A percentile compares a stretch with the other conserved stretches of the same genome.
phyloP scores from a whole-genome alignment of 2,113 vertebrate genomes.

The Sigmodon hispidus region DNA sequence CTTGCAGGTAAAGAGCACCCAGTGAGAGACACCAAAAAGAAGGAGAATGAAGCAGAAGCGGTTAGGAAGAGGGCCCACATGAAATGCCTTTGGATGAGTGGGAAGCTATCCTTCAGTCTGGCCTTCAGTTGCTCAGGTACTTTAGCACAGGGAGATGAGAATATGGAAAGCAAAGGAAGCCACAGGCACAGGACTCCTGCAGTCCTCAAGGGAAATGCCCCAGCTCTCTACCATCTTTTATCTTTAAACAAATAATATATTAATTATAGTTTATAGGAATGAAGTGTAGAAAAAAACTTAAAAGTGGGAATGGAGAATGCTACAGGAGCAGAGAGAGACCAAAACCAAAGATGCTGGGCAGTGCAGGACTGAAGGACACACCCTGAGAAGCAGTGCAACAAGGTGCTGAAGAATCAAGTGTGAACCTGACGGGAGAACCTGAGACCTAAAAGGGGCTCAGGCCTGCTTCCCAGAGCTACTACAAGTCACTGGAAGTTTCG shows the following conservation, averaged over 20 bases:
- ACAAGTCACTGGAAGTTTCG: not conserved
- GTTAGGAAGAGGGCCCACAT: too few relatives aligned
- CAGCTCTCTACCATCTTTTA: not conserved
- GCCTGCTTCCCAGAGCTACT: not conserved
- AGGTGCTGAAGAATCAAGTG: not conserved
- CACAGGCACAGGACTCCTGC: not conserved
- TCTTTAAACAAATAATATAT: not conserved
- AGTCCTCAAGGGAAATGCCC: not conserved
- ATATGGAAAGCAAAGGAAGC: not conserved
- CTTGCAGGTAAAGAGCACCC: too few relatives aligned
- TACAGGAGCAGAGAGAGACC: not conserved
- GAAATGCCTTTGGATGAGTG: too few relatives aligned
- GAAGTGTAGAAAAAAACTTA: not conserved
- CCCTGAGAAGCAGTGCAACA: not conserved
- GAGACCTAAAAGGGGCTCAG: not conserved
- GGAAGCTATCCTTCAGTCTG: too few relatives aligned
- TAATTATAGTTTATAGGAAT: not conserved
- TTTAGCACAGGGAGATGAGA: not conserved
- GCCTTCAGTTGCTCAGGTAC: not conserved
- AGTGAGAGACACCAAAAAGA: too few relatives aligned
- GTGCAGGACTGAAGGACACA: not conserved
- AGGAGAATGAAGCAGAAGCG: too few relatives aligned
- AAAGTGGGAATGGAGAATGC: not conserved
- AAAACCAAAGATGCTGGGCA: accelerated
- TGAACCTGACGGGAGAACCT: accelerated